Evolutionary conservation across 2,797 vertebrate species (phyloP), one percentile per base, ranked within the genome.

Genomic region (Silurus lanzhouensis): DNA sequence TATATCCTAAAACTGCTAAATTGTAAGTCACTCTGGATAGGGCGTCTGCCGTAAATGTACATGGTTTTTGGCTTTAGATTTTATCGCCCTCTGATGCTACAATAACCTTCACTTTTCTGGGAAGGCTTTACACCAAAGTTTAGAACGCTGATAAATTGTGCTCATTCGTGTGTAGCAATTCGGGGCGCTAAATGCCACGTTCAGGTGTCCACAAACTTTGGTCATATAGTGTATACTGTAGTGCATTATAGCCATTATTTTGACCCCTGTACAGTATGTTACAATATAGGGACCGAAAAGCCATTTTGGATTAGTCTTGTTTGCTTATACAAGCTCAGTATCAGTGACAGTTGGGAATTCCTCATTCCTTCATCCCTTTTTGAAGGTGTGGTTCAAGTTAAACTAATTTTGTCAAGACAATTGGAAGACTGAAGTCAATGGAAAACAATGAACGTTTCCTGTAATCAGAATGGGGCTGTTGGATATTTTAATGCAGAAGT

Each of bases 131-230:
- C 67, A 19, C 31, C 38, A 13, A 20, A n/a, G 44, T 68, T 9
- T 4, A n/a, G 2, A 9, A 38, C 3, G 38, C 22, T 46, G 68
- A 9, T 14, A 38, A 8, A 14, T 66, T 66, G 61, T 64, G 22
- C 64, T 27, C 14, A 31, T 67, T 66, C 0, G 0, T 38, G 38
- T 38, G 38, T 38, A 38, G 38, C 38, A 38, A 38, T 38, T 38
- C 0, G 38, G 38, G 38, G 38, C 0, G 38, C 0, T 38, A 38
- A 38, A 38, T 38, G 70, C 1, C 9, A 48, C 4, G 38, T 3
- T 63, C 61, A 68, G 15, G 67, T 38, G 70, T 74, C 71, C 68
- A 46, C 38, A 71, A 72, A 72, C 70, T 0, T 72, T n/a, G 70
- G 44, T 8, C 14, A 15, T 55, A 25, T 13, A 15, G 14, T 19